phyloP scores from a whole-genome alignment of 2,797 vertebrate genomes.

The Amphiprion clarkii region DNA sequence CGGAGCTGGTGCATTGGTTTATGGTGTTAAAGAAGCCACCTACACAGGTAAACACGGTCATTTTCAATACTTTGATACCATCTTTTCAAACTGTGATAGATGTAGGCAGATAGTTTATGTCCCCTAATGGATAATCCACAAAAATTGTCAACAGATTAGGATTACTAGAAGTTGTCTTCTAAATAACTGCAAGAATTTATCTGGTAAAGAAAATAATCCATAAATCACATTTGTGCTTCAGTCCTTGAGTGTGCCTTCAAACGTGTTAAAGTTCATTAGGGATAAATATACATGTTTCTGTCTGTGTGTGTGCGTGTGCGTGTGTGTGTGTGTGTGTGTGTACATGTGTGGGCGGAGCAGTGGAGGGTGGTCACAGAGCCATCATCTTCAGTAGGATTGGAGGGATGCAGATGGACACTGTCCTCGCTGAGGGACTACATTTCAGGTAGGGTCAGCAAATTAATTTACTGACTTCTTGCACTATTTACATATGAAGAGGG shows the following conservation, averaged over 20 bases:
- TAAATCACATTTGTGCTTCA: too few species aligned
- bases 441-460: conserved; percentile 87
- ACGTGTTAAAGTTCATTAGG: too few species aligned
- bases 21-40: conserved; percentile 90
- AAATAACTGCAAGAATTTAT: too few species aligned
- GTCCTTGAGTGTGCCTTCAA: too few species aligned
- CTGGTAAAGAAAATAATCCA: too few species aligned
- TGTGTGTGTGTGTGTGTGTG: conserved; percentile 11
- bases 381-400: conserved; percentile 94
- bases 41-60: conserved; percentile 88
- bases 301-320: too few species aligned
- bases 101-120: neutral
- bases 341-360: conserved; percentile 66
- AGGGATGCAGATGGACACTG: conserved; percentile 92
- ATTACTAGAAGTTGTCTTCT: too few species aligned
- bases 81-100: neutral
- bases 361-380: conserved; percentile 93
- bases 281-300: too few species aligned
- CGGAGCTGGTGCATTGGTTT: conserved; percentile 90
- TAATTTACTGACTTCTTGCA: neutral
- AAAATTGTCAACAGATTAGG: too few species aligned
- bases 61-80: neutral
- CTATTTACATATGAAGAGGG: neutral
- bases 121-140: too few species aligned
- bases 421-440: conserved; percentile 92